Base-by-base conservation (phyloP, 2,888 invertebrate species). In the Caenorhabditis doughertyi region DNA sequence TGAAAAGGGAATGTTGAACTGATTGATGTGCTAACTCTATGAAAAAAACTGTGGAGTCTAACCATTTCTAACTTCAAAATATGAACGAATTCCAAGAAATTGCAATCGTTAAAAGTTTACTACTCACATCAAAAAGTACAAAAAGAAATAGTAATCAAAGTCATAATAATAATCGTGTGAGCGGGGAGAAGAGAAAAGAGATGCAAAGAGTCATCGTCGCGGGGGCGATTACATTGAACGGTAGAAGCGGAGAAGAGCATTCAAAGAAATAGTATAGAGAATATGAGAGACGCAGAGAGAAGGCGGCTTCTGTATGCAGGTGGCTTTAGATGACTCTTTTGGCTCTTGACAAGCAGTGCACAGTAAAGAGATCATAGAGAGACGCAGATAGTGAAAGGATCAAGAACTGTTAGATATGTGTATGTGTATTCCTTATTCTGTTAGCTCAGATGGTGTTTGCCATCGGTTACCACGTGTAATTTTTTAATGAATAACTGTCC, bases 301-400 rank as follows among this genome's bases (percentile, higher is more conserved):
- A 39, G 73, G 73, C 76, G 76, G 67, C 76, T 76, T 76, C 76
- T 76, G 76, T 76, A 76, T 76, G 76, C 76, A 76, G 76, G 76
- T 76, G 76, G 76, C 76, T 76, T 76, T 76, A 76, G 76, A 76
- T 76, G 76, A 68, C 76, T 76, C 76, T 76, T 76, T 68, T 76
- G 76, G 76, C 76, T 76, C 76, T 76, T 76, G 76, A 76, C 68
- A 68, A 60, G 76, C 76, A 76, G n/a, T n/a, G n/a, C 76, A 76
- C 65, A 76, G n/a, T 25, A 65, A 55, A 56, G 65, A 65, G n/a
- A n/a, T n/a, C n/a, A n/a, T 11, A n/a, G 27, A 67, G 47, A 65
- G 62, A 72, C 62, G 62, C 39, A 72, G 74, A 74, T 32, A 44
- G 16, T 21, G 62, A 73, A 21, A 9, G 21, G 32, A 71, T 29